phyloP scores from a whole-genome alignment of 1,140 invertebrate genomes.

The Papilio aristodemus region DNA sequence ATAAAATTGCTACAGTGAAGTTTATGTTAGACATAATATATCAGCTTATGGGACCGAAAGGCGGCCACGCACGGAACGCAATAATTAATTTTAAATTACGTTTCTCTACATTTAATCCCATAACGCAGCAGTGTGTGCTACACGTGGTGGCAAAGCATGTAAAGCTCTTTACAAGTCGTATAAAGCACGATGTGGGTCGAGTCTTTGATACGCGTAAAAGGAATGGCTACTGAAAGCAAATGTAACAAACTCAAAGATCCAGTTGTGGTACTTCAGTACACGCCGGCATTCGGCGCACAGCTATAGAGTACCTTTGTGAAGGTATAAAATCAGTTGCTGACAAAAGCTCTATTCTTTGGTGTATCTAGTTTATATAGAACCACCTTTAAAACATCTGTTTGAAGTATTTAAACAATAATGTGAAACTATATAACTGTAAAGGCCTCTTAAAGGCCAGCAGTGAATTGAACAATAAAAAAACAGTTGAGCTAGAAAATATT shows the following conservation, averaged over 20 bases:
- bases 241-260: slow-evolving; percentile 16
- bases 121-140: neutral
- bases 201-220: slow-evolving; percentile 5
- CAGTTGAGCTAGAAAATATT: too few relatives aligned
- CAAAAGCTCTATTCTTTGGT: neutral
- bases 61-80: too few relatives aligned
- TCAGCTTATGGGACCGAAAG: too few relatives aligned
- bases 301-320: neutral
- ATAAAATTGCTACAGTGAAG: neutral
- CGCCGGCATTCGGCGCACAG: neutral
- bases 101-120: neutral
- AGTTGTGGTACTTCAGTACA: neutral
- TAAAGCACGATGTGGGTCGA: slow-evolving; percentile 13
- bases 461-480: too few relatives aligned
- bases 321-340: neutral
- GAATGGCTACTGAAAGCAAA: slow-evolving; percentile 18
- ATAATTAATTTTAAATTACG: too few relatives aligned
- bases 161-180: slow-evolving; percentile 16
- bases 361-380: neutral
- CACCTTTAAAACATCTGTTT: neutral
- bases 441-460: too few relatives aligned
- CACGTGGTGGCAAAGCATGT: neutral
- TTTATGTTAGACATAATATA: neutral
- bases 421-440: too few relatives aligned
- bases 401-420: neutral